phyloP scores from a whole-genome alignment of 2,113 vertebrate species.

The Ardeotis arabs region DNA sequence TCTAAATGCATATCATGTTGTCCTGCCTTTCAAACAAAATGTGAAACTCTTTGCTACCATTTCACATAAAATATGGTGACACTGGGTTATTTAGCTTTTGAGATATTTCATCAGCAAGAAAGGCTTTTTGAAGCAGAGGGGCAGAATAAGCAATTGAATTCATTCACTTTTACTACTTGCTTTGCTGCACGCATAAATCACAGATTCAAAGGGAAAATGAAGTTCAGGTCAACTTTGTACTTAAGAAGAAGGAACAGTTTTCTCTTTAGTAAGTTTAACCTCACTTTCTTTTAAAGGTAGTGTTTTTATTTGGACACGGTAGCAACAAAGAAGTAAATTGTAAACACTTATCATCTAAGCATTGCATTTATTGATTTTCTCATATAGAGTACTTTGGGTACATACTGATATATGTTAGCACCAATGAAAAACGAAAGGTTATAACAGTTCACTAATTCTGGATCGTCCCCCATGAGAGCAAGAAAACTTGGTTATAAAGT shows the following conservation, averaged over 20 bases:
- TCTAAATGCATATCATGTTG: slow-evolving; percentile 18
- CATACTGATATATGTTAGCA: slow-evolving; percentile 52
- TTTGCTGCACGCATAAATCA: slow-evolving; percentile 50
- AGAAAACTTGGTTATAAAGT: background rate
- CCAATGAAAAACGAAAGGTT: slow-evolving; percentile 62
- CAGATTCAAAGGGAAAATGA: background rate
- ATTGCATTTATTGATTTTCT: slow-evolving; percentile 72
- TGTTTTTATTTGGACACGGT: slow-evolving; percentile 58
- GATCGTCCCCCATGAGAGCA: slow-evolving; percentile 1
- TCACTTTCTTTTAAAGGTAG: slow-evolving; percentile 50
- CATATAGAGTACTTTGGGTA: slow-evolving; percentile 38
- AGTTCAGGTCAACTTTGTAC: background rate
- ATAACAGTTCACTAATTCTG: slow-evolving; percentile 58
- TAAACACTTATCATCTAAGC: slow-evolving; percentile 72
- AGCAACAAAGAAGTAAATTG: slow-evolving; percentile 61
- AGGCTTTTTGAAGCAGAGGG: slow-evolving; percentile 1
- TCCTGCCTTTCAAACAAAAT: slow-evolving; percentile 27
- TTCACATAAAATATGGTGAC: slow-evolving; percentile 42
- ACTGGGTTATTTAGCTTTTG: slow-evolving; percentile 54
- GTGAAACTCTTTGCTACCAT: slow-evolving; percentile 11
- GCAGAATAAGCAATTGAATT: slow-evolving; percentile 34
- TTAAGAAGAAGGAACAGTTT: background rate
- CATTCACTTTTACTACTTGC: slow-evolving; percentile 41
- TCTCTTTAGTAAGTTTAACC: background rate
- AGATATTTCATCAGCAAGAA: slow-evolving; percentile 53